phyloP scores from a whole-genome alignment of 2,888 invertebrate genomes.

The Platycheirus albimanus region DNA sequence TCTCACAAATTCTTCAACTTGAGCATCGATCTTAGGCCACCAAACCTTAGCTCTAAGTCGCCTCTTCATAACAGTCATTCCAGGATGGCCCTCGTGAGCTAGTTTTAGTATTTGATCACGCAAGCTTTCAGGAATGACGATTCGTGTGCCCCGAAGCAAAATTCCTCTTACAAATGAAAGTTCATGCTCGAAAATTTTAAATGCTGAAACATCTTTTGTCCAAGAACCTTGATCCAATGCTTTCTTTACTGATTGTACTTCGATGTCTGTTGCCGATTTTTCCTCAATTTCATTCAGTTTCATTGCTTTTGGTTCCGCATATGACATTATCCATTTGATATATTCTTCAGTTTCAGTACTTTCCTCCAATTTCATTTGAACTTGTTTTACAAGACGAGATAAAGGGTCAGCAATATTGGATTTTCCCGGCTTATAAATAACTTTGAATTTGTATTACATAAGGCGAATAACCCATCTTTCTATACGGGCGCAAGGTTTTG shows the following conservation, averaged over 20 bases:
- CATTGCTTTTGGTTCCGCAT: not conserved
- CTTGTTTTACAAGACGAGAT: slow-evolving; percentile 5
- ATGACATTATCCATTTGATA: not conserved
- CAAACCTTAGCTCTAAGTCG: slow-evolving; percentile 63
- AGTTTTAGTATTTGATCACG: slow-evolving; percentile 12
- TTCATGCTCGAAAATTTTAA: not conserved
- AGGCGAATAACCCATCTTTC: slow-evolving; percentile 75
- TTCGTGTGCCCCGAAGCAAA: not conserved
- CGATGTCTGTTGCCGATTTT: slow-evolving; percentile 2
- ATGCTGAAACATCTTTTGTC: slow-evolving; percentile 3
- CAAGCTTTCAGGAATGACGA: not conserved
- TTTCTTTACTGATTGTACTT: not conserved
- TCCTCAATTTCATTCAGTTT: not conserved
- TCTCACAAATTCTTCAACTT: slow-evolving; percentile 67
- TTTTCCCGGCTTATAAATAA: slow-evolving; percentile 18
- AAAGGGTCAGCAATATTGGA: not conserved
- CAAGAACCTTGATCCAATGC: not conserved
- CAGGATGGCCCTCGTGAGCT: slow-evolving; percentile 79
- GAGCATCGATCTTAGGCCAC: slow-evolving; percentile 75
- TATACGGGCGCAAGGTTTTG: slow-evolving; percentile 68
- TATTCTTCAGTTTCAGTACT: not conserved
- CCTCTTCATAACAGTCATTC: slow-evolving; percentile 68
- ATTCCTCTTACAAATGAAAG: not conserved
- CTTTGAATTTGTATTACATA: slow-evolving; percentile 67
- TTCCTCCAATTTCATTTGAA: not conserved